These are phyloP conservation scores for Agrotis puta DNA, from an alignment of 2,888 invertebrate species.

Conservation along the genomic window DNA sequence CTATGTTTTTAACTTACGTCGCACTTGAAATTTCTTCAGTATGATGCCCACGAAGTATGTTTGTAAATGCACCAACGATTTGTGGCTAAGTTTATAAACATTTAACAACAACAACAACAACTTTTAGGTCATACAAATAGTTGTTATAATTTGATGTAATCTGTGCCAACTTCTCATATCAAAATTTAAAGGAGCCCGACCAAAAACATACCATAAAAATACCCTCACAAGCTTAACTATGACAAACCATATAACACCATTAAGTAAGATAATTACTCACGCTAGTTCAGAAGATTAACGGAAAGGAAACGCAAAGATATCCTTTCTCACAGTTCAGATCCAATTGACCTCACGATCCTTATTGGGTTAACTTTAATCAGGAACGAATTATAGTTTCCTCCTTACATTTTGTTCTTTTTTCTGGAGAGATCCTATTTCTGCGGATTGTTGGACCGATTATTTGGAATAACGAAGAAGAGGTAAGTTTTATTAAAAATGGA, in stretches of 20 bases:
- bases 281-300: conserved; percentile 39
- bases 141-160: too few relatives aligned
- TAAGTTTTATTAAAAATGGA: neutral
- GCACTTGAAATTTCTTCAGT: too few relatives aligned
- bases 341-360: conserved; percentile 75
- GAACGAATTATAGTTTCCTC: conserved; percentile 64
- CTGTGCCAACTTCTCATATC: neutral
- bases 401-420: conserved; percentile 62
- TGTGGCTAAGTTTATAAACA: too few relatives aligned
- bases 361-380: conserved; percentile 70
- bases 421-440: conserved; percentile 42
- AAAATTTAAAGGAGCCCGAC: neutral
- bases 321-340: conserved; percentile 59
- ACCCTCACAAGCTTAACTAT: neutral
- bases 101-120: too few relatives aligned
- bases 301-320: conserved; percentile 48
- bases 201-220: neutral
- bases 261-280: conserved; percentile 37
- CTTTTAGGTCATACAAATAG: too few relatives aligned
- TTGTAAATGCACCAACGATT: too few relatives aligned
- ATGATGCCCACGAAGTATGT: too few relatives aligned
- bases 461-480: neutral
- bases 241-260: conserved; percentile 8
- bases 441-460: conserved; percentile 12
- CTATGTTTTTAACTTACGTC: too few relatives aligned